Base-by-base conservation (phyloP, 2,888 invertebrate genomes). In the Nemapogon koenigi region DNA sequence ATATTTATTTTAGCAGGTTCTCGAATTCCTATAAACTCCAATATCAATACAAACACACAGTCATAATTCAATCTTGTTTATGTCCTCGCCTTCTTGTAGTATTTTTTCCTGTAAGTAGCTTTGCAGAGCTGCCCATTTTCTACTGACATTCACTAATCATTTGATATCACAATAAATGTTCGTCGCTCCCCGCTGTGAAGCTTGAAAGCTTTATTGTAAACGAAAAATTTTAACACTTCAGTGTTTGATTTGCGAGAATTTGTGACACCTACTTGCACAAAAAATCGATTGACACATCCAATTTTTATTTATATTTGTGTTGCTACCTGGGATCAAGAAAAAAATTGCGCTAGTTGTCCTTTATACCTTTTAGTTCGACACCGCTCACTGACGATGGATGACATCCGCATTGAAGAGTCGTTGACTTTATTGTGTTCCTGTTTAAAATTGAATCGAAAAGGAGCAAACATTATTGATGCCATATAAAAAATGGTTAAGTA, bases 201-300 rank as follows among this genome's bases (percentile, higher is more conserved):
- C 58, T 62, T 54, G 50, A 55, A 59, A 67, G 62, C 53, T 56
- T 53, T 59, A 59, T 75, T 73, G 73, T 73, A 48, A 61, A 52
- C 57, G 52, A 48, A 62, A 59, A 71, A 55, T 65, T 68, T 70
- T 75, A 75, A 75, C 78, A 76, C 76, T 75, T 69, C 73, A 68
- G 64, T 72, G 59, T 76, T 75, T 73, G 75, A 76, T 76, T 72
- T 75, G 72, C 67, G 68, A 64, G 73, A 75, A 71, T 66, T 66
- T 61, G 62, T 58, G 64, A 65, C 63, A 63, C 59, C 52, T 49
- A 48, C 53, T n/a, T 18, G 17, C 28, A 19, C 22, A 35, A 38
- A 69, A 71, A 69, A 59, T 55, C 69, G 63, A 78, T 78, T 75
- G 75, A 76, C 62, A 75, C 59, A 60, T 76, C 58, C 65, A 67